phyloP scores from a whole-genome alignment of 2,797 vertebrate genomes.

The Chaenodraco wilsoni region DNA sequence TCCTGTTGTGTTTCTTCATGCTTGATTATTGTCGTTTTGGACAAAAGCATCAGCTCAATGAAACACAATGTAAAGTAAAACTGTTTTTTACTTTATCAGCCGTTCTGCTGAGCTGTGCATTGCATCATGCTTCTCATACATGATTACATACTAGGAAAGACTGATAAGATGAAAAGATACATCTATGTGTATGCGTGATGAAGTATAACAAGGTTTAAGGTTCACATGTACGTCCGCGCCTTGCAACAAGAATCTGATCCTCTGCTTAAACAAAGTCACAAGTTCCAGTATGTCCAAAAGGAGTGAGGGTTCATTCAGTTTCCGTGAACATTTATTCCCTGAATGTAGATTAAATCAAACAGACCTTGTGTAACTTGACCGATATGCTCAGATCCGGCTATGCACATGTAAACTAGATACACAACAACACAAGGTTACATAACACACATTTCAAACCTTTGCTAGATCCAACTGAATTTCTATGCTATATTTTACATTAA shows the following conservation, averaged over 20 bases:
- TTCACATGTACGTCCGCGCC: constrained; percentile 22
- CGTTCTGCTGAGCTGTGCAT: background rate
- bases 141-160: background rate
- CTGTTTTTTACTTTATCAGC: background rate
- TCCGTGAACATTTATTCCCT: constrained; percentile 67
- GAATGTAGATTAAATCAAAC: constrained; percentile 65
- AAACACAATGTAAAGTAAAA: too few species aligned
- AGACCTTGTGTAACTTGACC: constrained; percentile 55
- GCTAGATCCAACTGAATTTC: background rate
- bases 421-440: constrained; percentile 28
- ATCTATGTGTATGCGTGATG: background rate
- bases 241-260: constrained; percentile 35
- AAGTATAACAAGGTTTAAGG: background rate
- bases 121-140: background rate
- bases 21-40: too few species aligned
- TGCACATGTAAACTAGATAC: constrained; percentile 37
- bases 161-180: background rate
- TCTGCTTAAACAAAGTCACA: constrained; percentile 57
- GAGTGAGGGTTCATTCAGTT: constrained; percentile 50
- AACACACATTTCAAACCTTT: constrained; percentile 10
- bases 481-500: background rate
- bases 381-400: constrained; percentile 30
- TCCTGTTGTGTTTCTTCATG: too few species aligned
- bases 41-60: too few species aligned
- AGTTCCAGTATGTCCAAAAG: constrained; percentile 37